Base-by-base conservation (phyloP, 2,113 vertebrate species). In the Dinomys branickii region DNA sequence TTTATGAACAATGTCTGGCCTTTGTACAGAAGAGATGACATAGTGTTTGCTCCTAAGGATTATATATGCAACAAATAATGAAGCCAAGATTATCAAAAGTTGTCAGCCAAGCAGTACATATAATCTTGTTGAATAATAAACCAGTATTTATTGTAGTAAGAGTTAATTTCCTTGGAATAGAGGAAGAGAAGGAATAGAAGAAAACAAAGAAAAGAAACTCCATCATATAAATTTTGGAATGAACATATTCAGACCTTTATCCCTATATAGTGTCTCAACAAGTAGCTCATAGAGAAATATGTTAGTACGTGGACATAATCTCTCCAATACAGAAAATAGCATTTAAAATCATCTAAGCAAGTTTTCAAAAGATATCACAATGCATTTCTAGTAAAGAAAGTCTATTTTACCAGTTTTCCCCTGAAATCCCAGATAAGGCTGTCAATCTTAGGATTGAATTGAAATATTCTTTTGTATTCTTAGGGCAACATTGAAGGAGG, bases 381-480 rank as follows among this genome's bases (percentile, higher is more conserved):
- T 94, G 44, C 7, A 56, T 50, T 82, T 91, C 83, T 65, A 47
- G 52, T 78, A 56, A 94, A 59, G 30, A 50, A 61, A 96, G n/a
- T n/a, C 65, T 91, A 63, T 85, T 94, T n/a, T 73, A 54, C 2
- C 20, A 61, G 73, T 85, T 90, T 86, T 69, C 16, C 0, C 0
- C 41, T 58, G 47, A 90, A 93, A 91, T 85, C 63, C 26, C 16
- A 94, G 69, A 61, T 88, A 93, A 81, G 13, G 9, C 59, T 71
- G 19, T 94, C 82, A 90, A 28, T 80, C 19, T 50, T 77, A 75
- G 54, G 81, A 91, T 59, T 94, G 17, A 95, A 84, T 94, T 86
- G 38, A 92, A 59, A 73, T 83, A 13, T 14, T 83, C 24, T 78
- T 22, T 69, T 6, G 58, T 97, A 89, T 65, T 97, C 73, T 86